A percentile compares a stretch with the other conserved stretches of the same genome.
Evolutionary conservation across 2,113 vertebrate genomes (phyloP).

Genomic region (rat (Rattus norvegicus)): DNA sequence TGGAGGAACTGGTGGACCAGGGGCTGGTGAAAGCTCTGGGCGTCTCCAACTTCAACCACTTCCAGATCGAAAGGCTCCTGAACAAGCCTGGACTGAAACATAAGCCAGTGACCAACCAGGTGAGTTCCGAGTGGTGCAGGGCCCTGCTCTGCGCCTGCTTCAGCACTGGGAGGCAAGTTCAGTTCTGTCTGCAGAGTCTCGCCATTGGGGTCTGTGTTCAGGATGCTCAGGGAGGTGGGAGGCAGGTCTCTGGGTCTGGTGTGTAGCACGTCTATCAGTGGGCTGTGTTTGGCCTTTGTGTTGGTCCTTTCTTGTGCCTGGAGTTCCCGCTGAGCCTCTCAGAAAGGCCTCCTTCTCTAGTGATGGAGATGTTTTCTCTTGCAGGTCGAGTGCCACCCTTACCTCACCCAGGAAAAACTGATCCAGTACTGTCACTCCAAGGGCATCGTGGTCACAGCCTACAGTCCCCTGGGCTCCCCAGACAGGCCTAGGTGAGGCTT

Average conservation of each 20-base stretch:
- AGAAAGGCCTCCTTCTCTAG: background rate
- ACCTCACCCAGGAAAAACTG: conserved; percentile 93
- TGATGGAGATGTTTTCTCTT: background rate
- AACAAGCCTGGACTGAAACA: conserved; percentile 93
- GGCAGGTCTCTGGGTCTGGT: background rate
- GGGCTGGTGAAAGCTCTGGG: conserved; percentile 93
- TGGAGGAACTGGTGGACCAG: conserved; percentile 92
- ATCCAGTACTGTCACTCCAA: conserved; percentile 92
- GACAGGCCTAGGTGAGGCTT: conserved; percentile 90
- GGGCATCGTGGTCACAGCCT: conserved; percentile 90
- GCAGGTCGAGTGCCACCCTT: conserved; percentile 94
- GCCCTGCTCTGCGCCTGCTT: background rate
- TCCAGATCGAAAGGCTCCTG: conserved; percentile 90
- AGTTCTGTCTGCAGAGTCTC: background rate
- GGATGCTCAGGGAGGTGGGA: background rate
- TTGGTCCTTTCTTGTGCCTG: background rate
- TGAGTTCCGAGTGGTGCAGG: conserved; percentile 64
- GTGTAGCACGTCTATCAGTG: background rate
- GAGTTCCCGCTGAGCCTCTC: background rate
- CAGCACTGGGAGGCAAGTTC: background rate
- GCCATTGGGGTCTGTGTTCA: background rate
- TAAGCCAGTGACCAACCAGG: conserved; percentile 92
- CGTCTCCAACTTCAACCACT: conserved; percentile 92
- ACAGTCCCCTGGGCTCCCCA: conserved; percentile 93
- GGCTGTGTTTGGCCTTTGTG: background rate